These are phyloP conservation scores for Bombus vancouverensis DNA, from an alignment of 1,140 invertebrate species.

Conservation along the genomic window DNA sequence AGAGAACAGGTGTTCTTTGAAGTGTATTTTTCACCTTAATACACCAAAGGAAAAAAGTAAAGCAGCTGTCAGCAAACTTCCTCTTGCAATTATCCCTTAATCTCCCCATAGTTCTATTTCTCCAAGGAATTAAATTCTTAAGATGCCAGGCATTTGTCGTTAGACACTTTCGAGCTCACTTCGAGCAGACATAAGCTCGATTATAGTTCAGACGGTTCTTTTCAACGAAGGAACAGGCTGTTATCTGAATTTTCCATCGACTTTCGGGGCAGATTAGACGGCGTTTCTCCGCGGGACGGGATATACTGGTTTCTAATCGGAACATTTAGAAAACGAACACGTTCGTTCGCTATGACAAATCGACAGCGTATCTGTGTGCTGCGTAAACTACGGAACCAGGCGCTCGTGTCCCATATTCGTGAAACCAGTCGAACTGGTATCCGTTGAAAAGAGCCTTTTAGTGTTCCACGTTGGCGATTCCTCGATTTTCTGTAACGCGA, in stretches of 20 bases:
- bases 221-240: background rate
- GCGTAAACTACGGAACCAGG: constrained; percentile 25
- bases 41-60: background rate
- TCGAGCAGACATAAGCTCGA: background rate
- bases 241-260: constrained; percentile 28
- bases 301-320: constrained; percentile 34
- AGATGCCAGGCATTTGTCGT: background rate
- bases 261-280: background rate
- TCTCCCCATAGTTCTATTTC: background rate
- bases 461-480: background rate
- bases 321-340: constrained; percentile 33
- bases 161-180: background rate
- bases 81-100: background rate
- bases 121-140: background rate
- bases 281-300: background rate
- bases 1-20: background rate
- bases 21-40: background rate
- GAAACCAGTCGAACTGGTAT: constrained; percentile 43
- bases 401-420: constrained; percentile 42
- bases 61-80: background rate
- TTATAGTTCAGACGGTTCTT: background rate
- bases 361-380: background rate
- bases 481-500: background rate
- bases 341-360: constrained; percentile 24
- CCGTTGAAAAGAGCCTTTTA: constrained; percentile 13